phyloP scores from a whole-genome alignment of 2,113 vertebrate genomes.

The Carettochelys insculpta region DNA sequence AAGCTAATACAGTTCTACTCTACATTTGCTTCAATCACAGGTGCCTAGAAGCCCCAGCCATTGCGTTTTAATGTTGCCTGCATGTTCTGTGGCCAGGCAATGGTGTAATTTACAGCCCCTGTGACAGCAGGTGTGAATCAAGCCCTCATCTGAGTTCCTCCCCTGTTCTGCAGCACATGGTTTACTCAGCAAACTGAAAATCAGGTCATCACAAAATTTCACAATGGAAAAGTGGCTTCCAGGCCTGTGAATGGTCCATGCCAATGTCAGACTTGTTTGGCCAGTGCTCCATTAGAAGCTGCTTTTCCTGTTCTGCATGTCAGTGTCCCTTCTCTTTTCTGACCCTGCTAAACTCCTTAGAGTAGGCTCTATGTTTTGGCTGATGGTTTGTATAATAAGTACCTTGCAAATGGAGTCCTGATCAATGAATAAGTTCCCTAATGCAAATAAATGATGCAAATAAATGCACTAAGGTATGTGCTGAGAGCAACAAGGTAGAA shows the following conservation, averaged over 20 bases:
- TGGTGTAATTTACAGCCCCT: background rate
- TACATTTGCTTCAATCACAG: background rate
- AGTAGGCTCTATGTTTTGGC: background rate
- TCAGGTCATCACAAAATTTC: background rate
- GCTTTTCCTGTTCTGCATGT: background rate
- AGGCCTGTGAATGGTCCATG: background rate
- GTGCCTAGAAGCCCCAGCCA: background rate
- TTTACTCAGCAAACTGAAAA: background rate
- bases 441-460: background rate
- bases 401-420: background rate
- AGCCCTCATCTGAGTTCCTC: background rate
- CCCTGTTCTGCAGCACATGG: background rate
- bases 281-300: background rate
- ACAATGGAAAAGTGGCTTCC: background rate
- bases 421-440: background rate
- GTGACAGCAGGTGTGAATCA: background rate
- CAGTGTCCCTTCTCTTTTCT: background rate
- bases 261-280: too few species aligned
- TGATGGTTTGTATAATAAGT: background rate
- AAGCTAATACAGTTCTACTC: background rate
- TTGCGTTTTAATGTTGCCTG: background rate
- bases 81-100: background rate
- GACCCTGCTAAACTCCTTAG: background rate
- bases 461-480: fast-evolving
- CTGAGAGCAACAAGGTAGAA: fast-evolving